Percentiles rank a stretch among this genome's conserved stretches.
Evolutionary conservation across 2,113 vertebrate genomes (phyloP).

Genomic region (Corythornis vintsioides): DNA sequence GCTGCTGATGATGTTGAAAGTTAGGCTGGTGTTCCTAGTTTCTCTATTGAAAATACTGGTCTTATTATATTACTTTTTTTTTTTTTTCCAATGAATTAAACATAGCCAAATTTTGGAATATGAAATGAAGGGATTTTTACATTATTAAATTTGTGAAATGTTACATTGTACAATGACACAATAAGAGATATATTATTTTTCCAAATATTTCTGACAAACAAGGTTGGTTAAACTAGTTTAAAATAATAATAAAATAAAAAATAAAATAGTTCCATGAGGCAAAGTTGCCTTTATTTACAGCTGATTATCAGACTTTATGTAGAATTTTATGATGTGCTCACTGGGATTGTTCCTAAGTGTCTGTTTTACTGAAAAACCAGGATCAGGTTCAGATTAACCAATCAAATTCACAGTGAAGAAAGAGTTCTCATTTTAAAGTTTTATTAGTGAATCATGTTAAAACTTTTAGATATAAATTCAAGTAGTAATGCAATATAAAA

Average conservation of each 20-base stretch:
- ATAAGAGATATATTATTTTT: not conserved
- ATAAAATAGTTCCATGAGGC: not conserved
- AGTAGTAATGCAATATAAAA: not conserved
- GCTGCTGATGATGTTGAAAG: not conserved
- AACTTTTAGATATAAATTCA: not conserved
- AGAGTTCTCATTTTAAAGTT: not conserved
- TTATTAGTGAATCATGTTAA: not conserved
- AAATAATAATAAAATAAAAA: too few relatives aligned
- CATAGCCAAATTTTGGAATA: not conserved
- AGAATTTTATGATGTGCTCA: fast-evolving
- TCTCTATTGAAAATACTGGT: not conserved
- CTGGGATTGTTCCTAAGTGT: not conserved
- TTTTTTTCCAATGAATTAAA: not conserved
- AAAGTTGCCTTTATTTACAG: not conserved
- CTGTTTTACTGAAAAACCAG: not conserved
- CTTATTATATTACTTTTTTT: not conserved
- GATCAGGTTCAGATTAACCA: not conserved
- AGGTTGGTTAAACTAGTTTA: not conserved
- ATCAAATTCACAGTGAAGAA: not conserved
- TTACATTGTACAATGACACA: not conserved
- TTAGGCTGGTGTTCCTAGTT: not conserved
- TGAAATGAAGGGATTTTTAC: not conserved
- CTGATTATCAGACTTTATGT: not conserved
- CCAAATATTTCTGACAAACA: not conserved
- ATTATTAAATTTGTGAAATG: not conserved